phyloP scores from a whole-genome alignment of 2,797 vertebrate species.

The Cryptoblepharus egeriae region DNA sequence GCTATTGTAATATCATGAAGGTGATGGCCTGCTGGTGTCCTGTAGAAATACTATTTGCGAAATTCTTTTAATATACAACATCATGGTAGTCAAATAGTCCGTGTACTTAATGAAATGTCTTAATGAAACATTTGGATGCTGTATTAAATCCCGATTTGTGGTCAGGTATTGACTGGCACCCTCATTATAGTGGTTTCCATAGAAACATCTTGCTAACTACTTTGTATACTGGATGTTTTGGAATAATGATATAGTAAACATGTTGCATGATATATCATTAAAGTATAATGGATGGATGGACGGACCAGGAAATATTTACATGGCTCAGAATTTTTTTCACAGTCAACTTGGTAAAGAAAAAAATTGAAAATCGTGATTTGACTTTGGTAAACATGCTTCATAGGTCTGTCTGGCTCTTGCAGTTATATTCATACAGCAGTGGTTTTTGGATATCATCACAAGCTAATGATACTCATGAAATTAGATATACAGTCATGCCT shows the following conservation, averaged over 20 bases:
- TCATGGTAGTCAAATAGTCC: not conserved
- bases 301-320: slow-evolving; percentile 3
- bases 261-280: slow-evolving; percentile 27
- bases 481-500: not conserved
- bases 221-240: slow-evolving; percentile 16
- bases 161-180: slow-evolving; percentile 47
- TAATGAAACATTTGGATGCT: slow-evolving; percentile 53
- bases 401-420: not conserved
- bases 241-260: slow-evolving; percentile 35
- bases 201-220: slow-evolving; percentile 35
- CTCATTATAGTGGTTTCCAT: slow-evolving; percentile 58
- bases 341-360: slow-evolving; percentile 45
- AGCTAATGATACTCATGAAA: not conserved
- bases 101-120: slow-evolving; percentile 16
- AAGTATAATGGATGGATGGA: slow-evolving; percentile 31
- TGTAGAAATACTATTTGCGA: slow-evolving; percentile 29
- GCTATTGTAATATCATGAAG: not conserved
- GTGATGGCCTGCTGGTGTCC: not conserved
- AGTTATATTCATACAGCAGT: not conserved
- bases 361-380: slow-evolving; percentile 27
- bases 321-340: slow-evolving; percentile 11
- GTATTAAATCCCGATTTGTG: slow-evolving; percentile 47
- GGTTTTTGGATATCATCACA: not conserved
- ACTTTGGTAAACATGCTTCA: slow-evolving; percentile 4
- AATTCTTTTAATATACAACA: not conserved